Conservation (phyloP, 2,888 invertebrate species). For the Ophioninae sp. region DNA sequence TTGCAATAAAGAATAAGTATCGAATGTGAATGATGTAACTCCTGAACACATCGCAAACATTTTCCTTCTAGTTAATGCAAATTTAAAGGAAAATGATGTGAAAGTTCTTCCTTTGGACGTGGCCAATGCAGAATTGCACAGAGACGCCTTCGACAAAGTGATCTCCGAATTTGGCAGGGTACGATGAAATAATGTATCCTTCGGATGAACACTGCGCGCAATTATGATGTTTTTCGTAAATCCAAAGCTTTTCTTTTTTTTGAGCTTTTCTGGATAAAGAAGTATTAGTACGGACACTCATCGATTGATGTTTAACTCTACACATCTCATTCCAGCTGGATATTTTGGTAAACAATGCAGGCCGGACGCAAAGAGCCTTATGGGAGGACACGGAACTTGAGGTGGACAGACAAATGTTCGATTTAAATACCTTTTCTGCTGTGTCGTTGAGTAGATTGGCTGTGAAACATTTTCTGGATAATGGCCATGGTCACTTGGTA, state of each 20-base stretch:
- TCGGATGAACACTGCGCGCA: not conserved
- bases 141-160: constrained; percentile 84
- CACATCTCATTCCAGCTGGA: constrained; percentile 83
- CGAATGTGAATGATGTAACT: no score
- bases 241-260: not conserved
- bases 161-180: constrained; percentile 86
- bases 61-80: constrained; percentile 62
- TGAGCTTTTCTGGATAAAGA: not conserved
- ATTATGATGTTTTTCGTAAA: not conserved
- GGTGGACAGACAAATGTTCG: constrained; percentile 89
- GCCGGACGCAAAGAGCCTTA: constrained; percentile 86
- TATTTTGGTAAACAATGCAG: constrained; percentile 91
- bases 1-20: no score
- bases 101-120: constrained; percentile 88
- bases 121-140: constrained; percentile 84
- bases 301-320: no score
- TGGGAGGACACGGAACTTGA: constrained; percentile 87
- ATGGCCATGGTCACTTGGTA: constrained; percentile 86
- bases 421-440: constrained; percentile 89
- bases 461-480: constrained; percentile 84
- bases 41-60: not conserved
- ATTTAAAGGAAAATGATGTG: constrained; percentile 84
- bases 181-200: constrained; percentile 53
- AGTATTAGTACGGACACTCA: not conserved
- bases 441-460: constrained; percentile 87